Evolutionary conservation across 30 jellyfish, hydroid and myxozoan genomes (phyloP).

Genomic region (Aurelia sp.): DNA sequence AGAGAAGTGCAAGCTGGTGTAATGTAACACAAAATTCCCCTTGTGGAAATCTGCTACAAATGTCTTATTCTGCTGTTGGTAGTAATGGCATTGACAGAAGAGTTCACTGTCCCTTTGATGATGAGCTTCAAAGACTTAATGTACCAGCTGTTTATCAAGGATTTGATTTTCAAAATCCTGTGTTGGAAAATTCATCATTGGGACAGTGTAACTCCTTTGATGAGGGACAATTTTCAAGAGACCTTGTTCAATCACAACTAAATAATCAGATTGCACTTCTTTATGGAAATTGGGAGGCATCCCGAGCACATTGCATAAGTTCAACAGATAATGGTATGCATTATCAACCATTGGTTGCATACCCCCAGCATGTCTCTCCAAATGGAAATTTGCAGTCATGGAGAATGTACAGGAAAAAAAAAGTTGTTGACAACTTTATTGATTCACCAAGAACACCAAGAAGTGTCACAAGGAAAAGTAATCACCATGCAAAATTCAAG

Average conservation of each 20-base stretch:
- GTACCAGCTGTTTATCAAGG: slow-evolving; percentile 11
- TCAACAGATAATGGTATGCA: neutral
- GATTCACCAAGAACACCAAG: slow-evolving; percentile 57
- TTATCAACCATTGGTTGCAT: neutral
- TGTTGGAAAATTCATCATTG: slow-evolving; percentile 17
- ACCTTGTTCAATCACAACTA: slow-evolving; percentile 31
- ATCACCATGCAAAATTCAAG: too few species aligned
- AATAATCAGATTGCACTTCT: slow-evolving; percentile 21
- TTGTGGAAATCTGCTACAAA: too few species aligned
- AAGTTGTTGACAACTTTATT: slow-evolving; percentile 12
- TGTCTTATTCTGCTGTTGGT: too few species aligned
- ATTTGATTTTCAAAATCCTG: slow-evolving; percentile 64
- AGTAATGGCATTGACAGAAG: too few species aligned
- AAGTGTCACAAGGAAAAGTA: neutral
- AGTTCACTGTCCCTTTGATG: too few species aligned
- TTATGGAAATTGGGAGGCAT: slow-evolving; percentile 14
- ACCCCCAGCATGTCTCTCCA: slow-evolving; percentile 1
- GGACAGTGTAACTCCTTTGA: slow-evolving; percentile 11
- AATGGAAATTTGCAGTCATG: neutral
- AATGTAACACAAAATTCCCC: too few species aligned
- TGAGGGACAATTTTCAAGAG: slow-evolving; percentile 37
- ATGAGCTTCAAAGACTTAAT: neutral
- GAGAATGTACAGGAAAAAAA: slow-evolving; percentile 47
- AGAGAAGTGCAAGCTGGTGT: too few species aligned
- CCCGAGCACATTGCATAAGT: neutral